Conservation (phyloP, 2,888 invertebrate genomes). For the Cryptus viduatorius region DNA sequence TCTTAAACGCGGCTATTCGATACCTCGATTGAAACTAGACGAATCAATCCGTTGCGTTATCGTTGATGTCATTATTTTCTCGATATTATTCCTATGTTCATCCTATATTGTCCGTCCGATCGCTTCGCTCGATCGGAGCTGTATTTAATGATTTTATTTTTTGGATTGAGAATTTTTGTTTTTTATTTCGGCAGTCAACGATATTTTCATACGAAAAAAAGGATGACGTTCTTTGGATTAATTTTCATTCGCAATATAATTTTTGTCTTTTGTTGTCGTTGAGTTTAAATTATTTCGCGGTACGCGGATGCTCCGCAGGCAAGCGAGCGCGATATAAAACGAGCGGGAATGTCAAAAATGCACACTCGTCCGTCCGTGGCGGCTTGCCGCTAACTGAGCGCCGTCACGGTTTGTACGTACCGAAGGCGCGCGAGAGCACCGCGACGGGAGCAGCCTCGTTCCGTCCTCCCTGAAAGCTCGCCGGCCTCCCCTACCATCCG, state of each 20-base stretch:
- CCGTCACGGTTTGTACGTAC: constrained; percentile 77
- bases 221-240: constrained; percentile 2
- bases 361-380: constrained; percentile 76
- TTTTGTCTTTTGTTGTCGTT: background rate
- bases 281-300: constrained; percentile 18
- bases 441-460: constrained; percentile 64
- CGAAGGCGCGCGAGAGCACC: constrained; percentile 71
- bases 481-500: constrained; percentile 65
- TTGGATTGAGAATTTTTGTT: background rate
- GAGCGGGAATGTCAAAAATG: constrained; percentile 59
- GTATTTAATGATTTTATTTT: background rate
- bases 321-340: constrained; percentile 35
- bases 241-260: constrained; percentile 2
- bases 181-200: background rate
- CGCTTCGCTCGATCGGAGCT: background rate
- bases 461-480: constrained; percentile 65
- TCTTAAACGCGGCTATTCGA: constrained; percentile 27
- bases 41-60: constrained; percentile 5
- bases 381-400: constrained; percentile 84
- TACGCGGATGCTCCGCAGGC: constrained; percentile 24
- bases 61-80: constrained; percentile 41
- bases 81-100: constrained; percentile 1
- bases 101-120: background rate
- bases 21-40: constrained; percentile 45
- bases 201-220: background rate